Base-by-base conservation (phyloP, 2,888 invertebrate species). In the Allolobophora icterica region DNA sequence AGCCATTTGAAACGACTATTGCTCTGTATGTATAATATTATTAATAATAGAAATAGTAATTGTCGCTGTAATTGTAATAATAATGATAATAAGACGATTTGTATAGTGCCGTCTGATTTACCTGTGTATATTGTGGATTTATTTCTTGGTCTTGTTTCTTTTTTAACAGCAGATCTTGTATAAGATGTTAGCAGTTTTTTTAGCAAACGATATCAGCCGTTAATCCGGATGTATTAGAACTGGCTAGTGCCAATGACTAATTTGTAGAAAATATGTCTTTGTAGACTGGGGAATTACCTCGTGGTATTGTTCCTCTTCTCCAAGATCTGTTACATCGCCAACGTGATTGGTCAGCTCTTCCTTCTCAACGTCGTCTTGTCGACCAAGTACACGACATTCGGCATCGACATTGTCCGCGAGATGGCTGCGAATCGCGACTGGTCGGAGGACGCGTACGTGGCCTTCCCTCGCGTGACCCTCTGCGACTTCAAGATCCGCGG, bases 381-480 rank as follows among this genome's bases (percentile, higher is more conserved):
- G 30, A 91, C 91, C 52, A 84, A 91, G 35, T 92, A 91, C 91
- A 91, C 91, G 40, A 84, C 91, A 13, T 92, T 92, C 83, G 92
- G 92, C 21, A 91, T 91, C 84, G 90, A 92, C 90, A 87, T 92
- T 33, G 90, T 89, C n/a, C 40, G 42, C 52, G 45, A 84, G 84
- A 40, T 91, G 42, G 33, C 91, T 24, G 30, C 87, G 17, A 91
- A 92, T 42, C 90, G 90, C 30, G 92, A 92, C 90, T 93, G 92
- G 92, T 92, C 91, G 35, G 90, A 90, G 58, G 92, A 91, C 30
- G 91, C 92, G 45, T 92, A 93, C 35, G 93, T 92, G 24, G 93
- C 91, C 33, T 92, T 93, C 15, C 92, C 92, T 13, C 30, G 92
- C 17, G 92, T 92, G 8, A 92, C 92, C 89, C 93, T 92, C 87